Evolutionary conservation across 2,113 vertebrate genomes (phyloP).

Genomic region (Perca fluviatilis): DNA sequence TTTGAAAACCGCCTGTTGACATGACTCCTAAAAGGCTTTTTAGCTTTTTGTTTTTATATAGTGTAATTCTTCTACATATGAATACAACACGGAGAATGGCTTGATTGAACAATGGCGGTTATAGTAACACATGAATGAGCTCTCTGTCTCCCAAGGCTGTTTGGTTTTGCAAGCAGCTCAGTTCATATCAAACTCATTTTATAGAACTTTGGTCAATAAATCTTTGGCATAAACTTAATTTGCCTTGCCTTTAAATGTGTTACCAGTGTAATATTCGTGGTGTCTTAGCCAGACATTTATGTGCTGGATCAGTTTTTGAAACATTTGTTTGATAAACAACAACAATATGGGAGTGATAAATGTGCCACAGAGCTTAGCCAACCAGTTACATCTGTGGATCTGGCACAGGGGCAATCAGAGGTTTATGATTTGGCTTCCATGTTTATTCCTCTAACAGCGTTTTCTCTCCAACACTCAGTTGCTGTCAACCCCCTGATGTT

Average conservation of each 20-base stretch:
- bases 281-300: conserved; percentile 31
- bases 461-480: conserved; percentile 40
- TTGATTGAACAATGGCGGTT: conserved; percentile 10
- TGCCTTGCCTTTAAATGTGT: not conserved
- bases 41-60: not conserved
- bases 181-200: not conserved
- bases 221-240: not conserved
- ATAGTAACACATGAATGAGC: not conserved
- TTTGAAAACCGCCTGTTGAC: conserved; percentile 8
- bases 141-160: not conserved
- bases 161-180: not conserved
- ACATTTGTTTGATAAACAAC: conserved; percentile 68
- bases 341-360: conserved; percentile 59
- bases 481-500: conserved; percentile 37
- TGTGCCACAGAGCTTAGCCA: conserved; percentile 50
- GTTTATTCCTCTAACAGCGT: conserved; percentile 40
- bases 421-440: conserved; percentile 58
- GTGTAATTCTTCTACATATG: not conserved
- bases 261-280: conserved; percentile 10
- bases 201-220: conserved; percentile 15
- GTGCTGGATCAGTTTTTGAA: conserved; percentile 34
- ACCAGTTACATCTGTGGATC: conserved; percentile 66
- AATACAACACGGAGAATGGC: not conserved
- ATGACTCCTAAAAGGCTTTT: not conserved
- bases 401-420: conserved; percentile 55